A percentile compares a stretch with the other conserved stretches of the same genome.
Conservation (phyloP, 1,140 invertebrate species). For the Scaptomyza hsui region DNA sequence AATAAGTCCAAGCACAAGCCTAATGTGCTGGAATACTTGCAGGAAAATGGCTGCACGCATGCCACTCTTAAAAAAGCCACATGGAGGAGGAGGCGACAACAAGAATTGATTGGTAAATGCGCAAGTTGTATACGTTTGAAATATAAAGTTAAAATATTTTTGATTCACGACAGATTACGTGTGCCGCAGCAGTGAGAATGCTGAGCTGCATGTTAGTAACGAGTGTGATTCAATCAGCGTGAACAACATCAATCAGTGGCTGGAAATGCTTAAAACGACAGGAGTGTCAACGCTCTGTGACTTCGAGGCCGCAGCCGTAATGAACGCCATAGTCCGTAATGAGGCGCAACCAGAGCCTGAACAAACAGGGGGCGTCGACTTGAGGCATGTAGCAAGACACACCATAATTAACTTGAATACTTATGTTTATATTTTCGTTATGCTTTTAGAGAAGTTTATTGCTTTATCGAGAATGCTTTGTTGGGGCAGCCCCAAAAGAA, state of each 20-base stretch:
- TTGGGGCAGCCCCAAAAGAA: constrained; percentile 63
- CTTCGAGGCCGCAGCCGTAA: constrained; percentile 57
- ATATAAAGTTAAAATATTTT: not conserved
- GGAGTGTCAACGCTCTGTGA: constrained; percentile 41
- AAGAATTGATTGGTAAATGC: constrained; percentile 30
- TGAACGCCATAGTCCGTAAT: constrained; percentile 59
- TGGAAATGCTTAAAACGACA: constrained; percentile 50
- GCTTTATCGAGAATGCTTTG: constrained; percentile 65
- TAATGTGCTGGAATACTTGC: constrained; percentile 23
- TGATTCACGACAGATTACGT: constrained; percentile 44
- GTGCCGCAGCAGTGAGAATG: constrained; percentile 9
- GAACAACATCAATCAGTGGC: constrained; percentile 66
- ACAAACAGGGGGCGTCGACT: constrained; percentile 48
- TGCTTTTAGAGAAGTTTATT: constrained; percentile 63
- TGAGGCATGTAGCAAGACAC: constrained; percentile 41
- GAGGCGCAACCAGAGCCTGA: constrained; percentile 48
- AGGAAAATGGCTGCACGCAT: constrained; percentile 42
- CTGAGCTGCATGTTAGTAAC: constrained; percentile 28
- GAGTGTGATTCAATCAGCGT: constrained; percentile 65
- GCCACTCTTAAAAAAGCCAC: constrained; percentile 26
- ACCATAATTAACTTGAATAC: no score
- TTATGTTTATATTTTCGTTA: not conserved
- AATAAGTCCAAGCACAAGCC: constrained; percentile 15
- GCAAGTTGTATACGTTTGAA: not conserved
- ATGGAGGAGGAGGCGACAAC: not conserved